These are phyloP conservation scores for Patella vulgata DNA, from an alignment of 1,140 invertebrate species.

Conservation along the genomic window DNA sequence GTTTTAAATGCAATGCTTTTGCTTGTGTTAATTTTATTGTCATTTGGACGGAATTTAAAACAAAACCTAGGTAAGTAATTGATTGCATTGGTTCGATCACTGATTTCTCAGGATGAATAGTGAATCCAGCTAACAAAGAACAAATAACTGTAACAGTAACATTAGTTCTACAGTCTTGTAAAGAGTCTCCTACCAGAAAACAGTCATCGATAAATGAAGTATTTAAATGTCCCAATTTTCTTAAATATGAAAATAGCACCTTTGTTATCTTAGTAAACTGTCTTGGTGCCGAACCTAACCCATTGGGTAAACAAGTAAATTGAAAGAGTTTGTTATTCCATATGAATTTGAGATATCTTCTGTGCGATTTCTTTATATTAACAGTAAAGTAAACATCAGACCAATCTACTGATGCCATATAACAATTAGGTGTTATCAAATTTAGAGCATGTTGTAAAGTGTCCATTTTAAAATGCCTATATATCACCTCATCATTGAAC, in stretches of 20 bases:
- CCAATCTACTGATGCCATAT: conserved; percentile 35
- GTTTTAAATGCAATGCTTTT: no score
- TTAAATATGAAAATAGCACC: conserved; percentile 10
- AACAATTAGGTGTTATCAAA: conserved; percentile 32
- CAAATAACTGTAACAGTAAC: no score
- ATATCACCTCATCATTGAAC: conserved; percentile 32
- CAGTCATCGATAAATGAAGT: conserved; percentile 19
- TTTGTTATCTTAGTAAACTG: conserved; percentile 30
- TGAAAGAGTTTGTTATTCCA: conserved; percentile 27
- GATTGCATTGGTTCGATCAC: no score
- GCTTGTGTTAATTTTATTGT: no score
- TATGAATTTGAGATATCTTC: conserved; percentile 27
- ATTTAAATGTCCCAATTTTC: conserved; percentile 9
- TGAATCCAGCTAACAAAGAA: no score
- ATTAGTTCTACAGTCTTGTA: background rate
- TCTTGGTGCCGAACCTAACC: conserved; percentile 13
- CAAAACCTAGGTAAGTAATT: no score
- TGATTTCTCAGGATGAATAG: no score
- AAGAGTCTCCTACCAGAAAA: no score
- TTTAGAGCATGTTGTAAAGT: conserved; percentile 25
- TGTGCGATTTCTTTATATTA: conserved; percentile 10
- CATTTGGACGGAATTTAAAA: no score
- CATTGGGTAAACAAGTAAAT: conserved; percentile 36
- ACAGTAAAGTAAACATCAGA: conserved; percentile 36
- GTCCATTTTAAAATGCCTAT: conserved; percentile 49